Percentiles rank a stretch among this genome's conserved stretches.
These are phyloP conservation scores for Scaptomyza caliginosa DNA, from an alignment of 2,888 invertebrate genomes.

Conservation along the genomic window DNA sequence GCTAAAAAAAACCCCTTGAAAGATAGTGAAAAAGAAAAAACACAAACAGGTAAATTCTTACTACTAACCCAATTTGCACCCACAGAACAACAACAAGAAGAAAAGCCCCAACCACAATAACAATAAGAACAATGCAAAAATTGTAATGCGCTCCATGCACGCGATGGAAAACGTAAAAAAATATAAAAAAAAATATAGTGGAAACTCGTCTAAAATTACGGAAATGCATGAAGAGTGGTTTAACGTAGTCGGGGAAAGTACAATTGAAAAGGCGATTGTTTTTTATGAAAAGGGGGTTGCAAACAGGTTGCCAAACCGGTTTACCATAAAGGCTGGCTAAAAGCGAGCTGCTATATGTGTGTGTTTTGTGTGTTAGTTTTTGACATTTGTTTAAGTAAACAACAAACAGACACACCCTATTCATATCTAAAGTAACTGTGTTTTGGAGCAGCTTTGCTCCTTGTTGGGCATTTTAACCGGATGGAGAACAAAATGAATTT, in stretches of 20 bases:
- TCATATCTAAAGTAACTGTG: constrained; percentile 26
- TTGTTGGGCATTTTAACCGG: constrained; percentile 19
- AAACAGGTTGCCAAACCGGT: constrained; percentile 11
- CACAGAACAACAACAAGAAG: constrained; percentile 28
- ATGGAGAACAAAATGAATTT: constrained; percentile 46
- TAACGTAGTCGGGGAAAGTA: constrained; percentile 7
- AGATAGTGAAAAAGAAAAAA: constrained; percentile 52
- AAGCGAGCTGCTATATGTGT: constrained; percentile 5
- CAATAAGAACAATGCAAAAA: constrained; percentile 12
- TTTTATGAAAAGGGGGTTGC: constrained; percentile 1
- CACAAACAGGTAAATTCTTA: constrained; percentile 55
- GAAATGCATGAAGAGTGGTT: constrained; percentile 59
- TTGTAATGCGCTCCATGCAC: constrained; percentile 45
- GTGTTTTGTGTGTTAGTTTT: constrained; percentile 9
- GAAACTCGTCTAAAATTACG: constrained; percentile 63
- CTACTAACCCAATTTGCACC: constrained; percentile 69
- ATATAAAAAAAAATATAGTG: constrained; percentile 18
- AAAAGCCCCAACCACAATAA: constrained; percentile 13
- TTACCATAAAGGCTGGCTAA: neutral
- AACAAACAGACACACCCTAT: constrained; percentile 8
- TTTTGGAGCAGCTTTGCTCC: constrained; percentile 18
- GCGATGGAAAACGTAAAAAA: constrained; percentile 43
- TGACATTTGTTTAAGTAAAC: constrained; percentile 41
- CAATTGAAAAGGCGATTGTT: constrained; percentile 14
- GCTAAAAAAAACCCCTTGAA: constrained; percentile 3